Conservation (phyloP, 2,113 vertebrate species). For the Callipepla squamata region DNA sequence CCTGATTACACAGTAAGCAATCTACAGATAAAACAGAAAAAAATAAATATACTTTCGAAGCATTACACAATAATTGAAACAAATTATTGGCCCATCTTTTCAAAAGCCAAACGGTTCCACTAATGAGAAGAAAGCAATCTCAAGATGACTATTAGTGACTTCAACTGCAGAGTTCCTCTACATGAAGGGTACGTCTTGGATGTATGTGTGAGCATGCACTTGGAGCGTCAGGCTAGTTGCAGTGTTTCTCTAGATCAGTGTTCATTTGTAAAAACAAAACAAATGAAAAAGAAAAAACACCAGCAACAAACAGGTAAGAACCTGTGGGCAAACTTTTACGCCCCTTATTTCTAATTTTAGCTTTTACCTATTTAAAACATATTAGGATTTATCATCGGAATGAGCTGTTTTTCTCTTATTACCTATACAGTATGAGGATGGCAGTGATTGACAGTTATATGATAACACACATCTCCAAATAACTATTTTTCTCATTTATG, state of each 20-base stretch:
- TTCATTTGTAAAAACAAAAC: neutral
- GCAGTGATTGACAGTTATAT: constrained; percentile 18
- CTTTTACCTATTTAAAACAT: neutral
- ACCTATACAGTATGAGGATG: neutral
- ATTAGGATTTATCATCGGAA: neutral
- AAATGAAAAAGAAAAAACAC: neutral
- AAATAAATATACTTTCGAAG: neutral
- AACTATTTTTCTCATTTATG: neutral
- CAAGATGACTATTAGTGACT: neutral
- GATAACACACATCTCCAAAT: neutral
- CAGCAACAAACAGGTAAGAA: neutral
- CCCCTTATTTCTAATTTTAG: neutral
- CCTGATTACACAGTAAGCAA: neutral
- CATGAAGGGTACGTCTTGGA: neutral
- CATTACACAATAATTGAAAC: neutral
- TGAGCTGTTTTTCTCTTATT: neutral
- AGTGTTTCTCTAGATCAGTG: neutral
- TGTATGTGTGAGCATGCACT: fast-evolving
- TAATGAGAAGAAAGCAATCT: neutral
- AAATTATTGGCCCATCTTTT: neutral
- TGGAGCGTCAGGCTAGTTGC: fast-evolving
- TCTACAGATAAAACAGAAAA: neutral
- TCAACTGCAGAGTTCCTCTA: neutral
- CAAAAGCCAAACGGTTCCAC: neutral
- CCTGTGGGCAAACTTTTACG: neutral